Percentiles rank a stretch among this genome's conserved stretches.
phyloP scores from a whole-genome alignment of 2,888 invertebrate genomes.

The Entomobrya proxima region DNA sequence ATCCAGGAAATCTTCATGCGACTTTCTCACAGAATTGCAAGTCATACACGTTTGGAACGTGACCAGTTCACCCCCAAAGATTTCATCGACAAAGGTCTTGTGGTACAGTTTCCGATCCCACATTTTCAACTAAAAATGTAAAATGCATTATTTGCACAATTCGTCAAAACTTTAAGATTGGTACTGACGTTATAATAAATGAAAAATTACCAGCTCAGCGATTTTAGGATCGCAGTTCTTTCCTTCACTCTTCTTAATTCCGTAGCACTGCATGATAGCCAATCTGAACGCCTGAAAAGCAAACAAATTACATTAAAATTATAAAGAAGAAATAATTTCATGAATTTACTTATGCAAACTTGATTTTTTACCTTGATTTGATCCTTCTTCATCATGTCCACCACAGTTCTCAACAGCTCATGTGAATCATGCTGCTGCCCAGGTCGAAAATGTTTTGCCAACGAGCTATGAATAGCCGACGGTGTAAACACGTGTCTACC shows the following conservation, averaged over 20 bases:
- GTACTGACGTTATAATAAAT: neutral
- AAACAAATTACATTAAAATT: neutral
- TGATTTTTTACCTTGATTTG: conserved; percentile 71
- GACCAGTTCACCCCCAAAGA: conserved; percentile 95
- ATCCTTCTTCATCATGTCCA: conserved; percentile 75
- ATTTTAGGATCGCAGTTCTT: conserved; percentile 83
- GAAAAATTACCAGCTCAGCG: conserved; percentile 76
- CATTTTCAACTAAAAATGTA: conserved; percentile 74
- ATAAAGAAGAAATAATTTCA: too few species aligned
- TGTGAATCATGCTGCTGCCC: conserved; percentile 98
- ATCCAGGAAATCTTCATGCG: conserved; percentile 95
- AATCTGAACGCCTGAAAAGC: conserved; percentile 85
- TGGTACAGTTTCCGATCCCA: conserved; percentile 75
- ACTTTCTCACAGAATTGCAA: conserved; percentile 90
- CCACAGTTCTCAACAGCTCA: conserved; percentile 85
- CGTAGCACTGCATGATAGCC: conserved; percentile 87
- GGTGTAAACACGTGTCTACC: conserved; percentile 67
- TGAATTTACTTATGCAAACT: neutral
- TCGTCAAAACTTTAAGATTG: too few species aligned
- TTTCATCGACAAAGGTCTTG: conserved; percentile 84
- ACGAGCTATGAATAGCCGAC: conserved; percentile 67
- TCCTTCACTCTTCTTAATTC: conserved; percentile 84
- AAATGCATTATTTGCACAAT: too few species aligned
- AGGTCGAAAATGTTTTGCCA: conserved; percentile 85
- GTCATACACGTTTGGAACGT: conserved; percentile 93